These are phyloP conservation scores for Cyphomyrus plagiostoma DNA, from an alignment of 2,113 vertebrate species.

Conservation along the genomic window DNA sequence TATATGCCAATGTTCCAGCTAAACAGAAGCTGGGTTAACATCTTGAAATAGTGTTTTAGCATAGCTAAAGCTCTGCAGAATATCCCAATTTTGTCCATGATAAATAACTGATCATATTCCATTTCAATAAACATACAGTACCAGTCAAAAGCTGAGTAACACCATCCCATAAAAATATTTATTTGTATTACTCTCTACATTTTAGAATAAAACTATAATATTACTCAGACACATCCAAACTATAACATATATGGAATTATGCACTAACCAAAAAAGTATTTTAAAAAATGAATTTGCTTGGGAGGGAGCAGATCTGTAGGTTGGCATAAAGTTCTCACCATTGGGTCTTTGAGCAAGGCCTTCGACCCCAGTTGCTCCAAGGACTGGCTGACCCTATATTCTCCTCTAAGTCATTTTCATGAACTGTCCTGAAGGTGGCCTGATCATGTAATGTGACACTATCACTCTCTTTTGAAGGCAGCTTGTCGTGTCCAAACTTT, in stretches of 20 bases:
- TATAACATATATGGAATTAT: not conserved
- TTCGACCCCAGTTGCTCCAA: not conserved
- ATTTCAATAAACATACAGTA: not conserved
- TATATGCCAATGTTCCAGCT: not conserved
- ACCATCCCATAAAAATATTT: not conserved
- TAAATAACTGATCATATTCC: not conserved
- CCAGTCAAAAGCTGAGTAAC: not conserved
- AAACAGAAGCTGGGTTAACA: not conserved
- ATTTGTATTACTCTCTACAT: not conserved
- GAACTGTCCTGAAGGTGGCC: not conserved
- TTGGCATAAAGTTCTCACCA: not conserved
- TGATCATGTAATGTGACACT: not conserved
- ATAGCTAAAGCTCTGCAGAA: not conserved
- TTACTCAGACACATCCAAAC: not conserved
- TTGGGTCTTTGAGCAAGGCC: not conserved
- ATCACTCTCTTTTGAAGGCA: not conserved
- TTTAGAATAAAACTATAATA: not conserved
- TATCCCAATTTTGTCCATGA: not conserved
- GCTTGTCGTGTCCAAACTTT: not conserved
- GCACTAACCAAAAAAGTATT: not conserved
- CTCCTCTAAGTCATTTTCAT: not conserved
- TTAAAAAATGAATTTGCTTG: not conserved
- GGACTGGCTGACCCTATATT: not conserved
- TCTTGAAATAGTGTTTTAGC: not conserved
- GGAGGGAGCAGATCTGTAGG: too few relatives aligned